Conservation (phyloP, 1,140 invertebrate species). For the Drosophila nannoptera region DNA sequence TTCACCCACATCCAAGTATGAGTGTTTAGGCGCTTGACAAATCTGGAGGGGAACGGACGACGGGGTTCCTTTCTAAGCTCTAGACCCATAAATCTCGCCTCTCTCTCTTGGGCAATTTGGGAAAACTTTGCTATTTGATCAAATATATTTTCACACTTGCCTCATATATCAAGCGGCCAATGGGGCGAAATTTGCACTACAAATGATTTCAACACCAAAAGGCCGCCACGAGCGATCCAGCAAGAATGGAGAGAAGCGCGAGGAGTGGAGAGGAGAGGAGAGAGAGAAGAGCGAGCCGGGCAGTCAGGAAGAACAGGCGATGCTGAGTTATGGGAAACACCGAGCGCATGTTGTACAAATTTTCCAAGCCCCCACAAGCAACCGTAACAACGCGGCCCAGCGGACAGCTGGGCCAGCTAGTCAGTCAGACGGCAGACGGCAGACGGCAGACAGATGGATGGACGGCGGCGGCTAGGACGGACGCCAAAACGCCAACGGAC, state of each 20-base stretch:
- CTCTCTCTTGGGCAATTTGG: conserved; percentile 46
- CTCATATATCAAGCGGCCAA: conserved; percentile 69
- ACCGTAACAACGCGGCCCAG: conserved; percentile 30
- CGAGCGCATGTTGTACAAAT: conserved; percentile 71
- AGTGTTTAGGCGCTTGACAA: conserved; percentile 13
- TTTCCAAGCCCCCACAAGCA: conserved; percentile 51
- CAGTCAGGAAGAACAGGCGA: conserved; percentile 30
- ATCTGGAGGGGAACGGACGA: conserved; percentile 4
- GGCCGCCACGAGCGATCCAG: conserved; percentile 49
- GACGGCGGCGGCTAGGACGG: background rate
- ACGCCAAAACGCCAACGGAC: conserved; percentile 43
- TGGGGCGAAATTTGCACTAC: conserved; percentile 75
- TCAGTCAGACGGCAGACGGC: conserved; percentile 4
- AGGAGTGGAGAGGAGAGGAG: background rate
- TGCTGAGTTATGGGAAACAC: conserved; percentile 74
- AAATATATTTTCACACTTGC: conserved; percentile 78
- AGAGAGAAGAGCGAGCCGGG: background rate
- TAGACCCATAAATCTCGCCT: conserved; percentile 55
- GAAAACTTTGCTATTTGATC: conserved; percentile 63
- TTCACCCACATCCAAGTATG: conserved; percentile 13
- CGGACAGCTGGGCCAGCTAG: background rate
- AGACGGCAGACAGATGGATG: conserved; percentile 11
- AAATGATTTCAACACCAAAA: conserved; percentile 77
- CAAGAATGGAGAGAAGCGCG: conserved; percentile 5
- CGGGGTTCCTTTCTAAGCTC: conserved; percentile 54